phyloP scores from a whole-genome alignment of 2,888 invertebrate genomes.

The Scaptomyza polygonia region DNA sequence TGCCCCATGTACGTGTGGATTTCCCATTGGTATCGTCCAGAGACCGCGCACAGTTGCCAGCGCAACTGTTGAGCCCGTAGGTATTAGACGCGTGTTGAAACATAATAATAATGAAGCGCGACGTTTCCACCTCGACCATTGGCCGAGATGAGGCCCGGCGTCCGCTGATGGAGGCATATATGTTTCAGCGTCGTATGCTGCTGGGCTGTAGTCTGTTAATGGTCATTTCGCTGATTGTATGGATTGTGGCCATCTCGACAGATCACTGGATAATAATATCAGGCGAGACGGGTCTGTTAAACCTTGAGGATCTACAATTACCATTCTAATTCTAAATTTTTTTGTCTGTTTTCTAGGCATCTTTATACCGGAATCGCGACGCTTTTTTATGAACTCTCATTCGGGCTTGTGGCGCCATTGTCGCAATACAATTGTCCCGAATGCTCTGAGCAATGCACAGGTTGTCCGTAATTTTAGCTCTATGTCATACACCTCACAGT shows the following conservation, averaged over 20 bases:
- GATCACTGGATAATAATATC: slow-evolving; percentile 89
- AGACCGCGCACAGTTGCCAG: slow-evolving; percentile 43
- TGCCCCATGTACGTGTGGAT: slow-evolving; percentile 75
- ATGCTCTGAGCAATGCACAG: slow-evolving; percentile 85
- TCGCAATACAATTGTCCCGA: slow-evolving; percentile 81
- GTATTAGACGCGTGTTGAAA: slow-evolving; percentile 52
- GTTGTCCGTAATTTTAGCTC: slow-evolving; percentile 86
- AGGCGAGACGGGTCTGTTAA: slow-evolving; percentile 76
- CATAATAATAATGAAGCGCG: slow-evolving; percentile 84
- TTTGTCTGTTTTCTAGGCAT: slow-evolving; percentile 84
- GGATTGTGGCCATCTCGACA: slow-evolving; percentile 90
- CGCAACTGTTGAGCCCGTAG: slow-evolving; percentile 41
- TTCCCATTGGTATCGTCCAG: slow-evolving; percentile 65
- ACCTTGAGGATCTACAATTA: neutral
- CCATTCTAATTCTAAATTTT: neutral
- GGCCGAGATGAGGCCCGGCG: slow-evolving; percentile 87
- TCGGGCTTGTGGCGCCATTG: slow-evolving; percentile 88
- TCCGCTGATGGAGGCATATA: slow-evolving; percentile 87
- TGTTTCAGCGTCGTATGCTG: slow-evolving; percentile 90
- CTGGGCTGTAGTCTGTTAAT: slow-evolving; percentile 89
- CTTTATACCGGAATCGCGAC: slow-evolving; percentile 85
- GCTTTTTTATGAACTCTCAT: slow-evolving; percentile 88
- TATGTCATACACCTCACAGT: slow-evolving; percentile 78
- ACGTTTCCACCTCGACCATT: slow-evolving; percentile 87
- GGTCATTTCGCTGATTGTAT: slow-evolving; percentile 88